These are phyloP conservation scores for Isotomurus palustris DNA, from an alignment of 2,888 invertebrate species.

Conservation along the genomic window DNA sequence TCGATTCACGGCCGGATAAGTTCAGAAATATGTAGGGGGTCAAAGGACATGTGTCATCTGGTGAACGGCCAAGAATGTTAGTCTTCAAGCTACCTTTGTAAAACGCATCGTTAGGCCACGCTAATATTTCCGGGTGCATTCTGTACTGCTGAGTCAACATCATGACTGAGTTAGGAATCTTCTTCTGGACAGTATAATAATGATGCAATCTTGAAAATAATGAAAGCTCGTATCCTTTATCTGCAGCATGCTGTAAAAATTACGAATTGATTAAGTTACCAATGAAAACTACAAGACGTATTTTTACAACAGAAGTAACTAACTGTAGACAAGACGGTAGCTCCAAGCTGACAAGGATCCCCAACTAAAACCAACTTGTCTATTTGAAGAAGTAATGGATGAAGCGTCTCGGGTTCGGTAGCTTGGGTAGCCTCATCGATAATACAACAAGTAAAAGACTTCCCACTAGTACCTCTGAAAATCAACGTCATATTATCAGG, in stretches of 20 bases:
- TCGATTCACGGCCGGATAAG: constrained; percentile 48
- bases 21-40: constrained; percentile 61
- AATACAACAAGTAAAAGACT: constrained; percentile 62
- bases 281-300: neutral
- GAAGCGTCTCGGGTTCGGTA: constrained; percentile 73
- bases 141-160: constrained; percentile 70
- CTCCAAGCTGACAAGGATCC: constrained; percentile 79
- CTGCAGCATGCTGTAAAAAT: constrained; percentile 60
- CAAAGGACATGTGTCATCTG: constrained; percentile 50
- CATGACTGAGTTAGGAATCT: constrained; percentile 53
- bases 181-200: constrained; percentile 52
- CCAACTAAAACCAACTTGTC: constrained; percentile 75
- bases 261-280: neutral
- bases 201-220: constrained; percentile 69
- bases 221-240: constrained; percentile 66
- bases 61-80: neutral
- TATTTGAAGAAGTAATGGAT: constrained; percentile 71
- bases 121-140: constrained; percentile 76
- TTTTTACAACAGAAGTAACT: constrained; percentile 16
- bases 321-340: constrained; percentile 71
- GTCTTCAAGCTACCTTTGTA: constrained; percentile 55
- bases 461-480: neutral
- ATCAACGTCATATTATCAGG: neutral
- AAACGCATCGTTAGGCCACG: constrained; percentile 71
- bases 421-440: constrained; percentile 86